These are phyloP conservation scores for Cactoblastis cactorum DNA, from an alignment of 2,888 invertebrate genomes.

Conservation along the genomic window DNA sequence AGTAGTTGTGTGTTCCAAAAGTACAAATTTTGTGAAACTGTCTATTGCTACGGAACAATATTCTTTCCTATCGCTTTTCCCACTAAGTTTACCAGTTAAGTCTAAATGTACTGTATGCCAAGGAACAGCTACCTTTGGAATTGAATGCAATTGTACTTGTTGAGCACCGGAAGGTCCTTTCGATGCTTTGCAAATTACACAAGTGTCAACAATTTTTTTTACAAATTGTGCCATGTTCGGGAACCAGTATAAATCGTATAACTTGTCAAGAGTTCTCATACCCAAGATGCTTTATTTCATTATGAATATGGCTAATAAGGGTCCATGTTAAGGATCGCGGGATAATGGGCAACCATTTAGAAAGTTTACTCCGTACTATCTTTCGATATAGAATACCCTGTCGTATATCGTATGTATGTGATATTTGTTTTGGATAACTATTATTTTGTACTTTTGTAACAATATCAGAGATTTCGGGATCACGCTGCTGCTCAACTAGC, in stretches of 20 bases:
- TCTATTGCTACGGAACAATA: conserved; percentile 30
- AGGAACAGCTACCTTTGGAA: conserved; percentile 19
- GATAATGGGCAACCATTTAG: neutral
- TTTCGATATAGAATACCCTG: neutral
- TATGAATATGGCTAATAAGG: conserved; percentile 26
- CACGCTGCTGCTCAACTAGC: conserved; percentile 32
- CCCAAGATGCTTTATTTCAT: conserved; percentile 27
- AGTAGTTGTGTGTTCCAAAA: neutral
- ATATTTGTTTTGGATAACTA: neutral
- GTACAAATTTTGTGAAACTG: conserved; percentile 26
- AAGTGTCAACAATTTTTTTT: conserved; percentile 23
- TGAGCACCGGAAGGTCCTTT: conserved; percentile 25
- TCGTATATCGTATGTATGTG: conserved; percentile 28
- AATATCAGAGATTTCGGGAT: conserved; percentile 24
- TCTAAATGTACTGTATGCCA: conserved; percentile 35
- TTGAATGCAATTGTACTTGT: conserved; percentile 24
- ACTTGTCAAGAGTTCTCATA: conserved; percentile 26
- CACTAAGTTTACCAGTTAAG: conserved; percentile 29
- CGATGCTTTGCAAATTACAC: conserved; percentile 17
- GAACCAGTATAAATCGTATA: conserved; percentile 32
- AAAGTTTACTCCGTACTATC: neutral
- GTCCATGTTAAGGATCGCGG: conserved; percentile 21
- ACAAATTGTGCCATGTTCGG: conserved; percentile 26
- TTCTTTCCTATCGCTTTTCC: conserved; percentile 30
- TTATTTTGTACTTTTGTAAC: conserved; percentile 16